phyloP scores from a whole-genome alignment of 2,113 vertebrate species.

The Oxyruncus cristatus region DNA sequence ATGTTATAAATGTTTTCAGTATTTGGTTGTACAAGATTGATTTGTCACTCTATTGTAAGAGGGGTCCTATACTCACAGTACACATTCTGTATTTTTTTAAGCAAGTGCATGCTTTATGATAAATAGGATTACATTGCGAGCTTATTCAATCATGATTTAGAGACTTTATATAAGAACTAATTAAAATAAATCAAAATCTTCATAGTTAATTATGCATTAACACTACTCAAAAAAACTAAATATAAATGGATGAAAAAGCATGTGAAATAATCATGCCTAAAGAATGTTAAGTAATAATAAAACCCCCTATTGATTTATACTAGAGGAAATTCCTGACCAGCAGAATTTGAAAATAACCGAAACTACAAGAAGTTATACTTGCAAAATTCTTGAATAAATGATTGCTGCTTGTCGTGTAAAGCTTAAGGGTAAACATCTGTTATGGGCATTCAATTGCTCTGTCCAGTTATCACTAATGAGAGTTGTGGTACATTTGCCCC shows the following conservation, averaged over 20 bases:
- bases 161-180: background rate
- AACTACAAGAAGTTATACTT: background rate
- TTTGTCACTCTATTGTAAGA: background rate
- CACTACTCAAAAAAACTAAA: background rate
- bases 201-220: background rate
- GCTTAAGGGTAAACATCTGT: background rate
- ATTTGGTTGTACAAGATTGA: background rate
- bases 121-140: background rate
- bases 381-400: background rate
- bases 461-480: background rate
- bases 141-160: background rate
- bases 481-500: background rate
- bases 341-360: background rate
- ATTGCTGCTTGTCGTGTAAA: background rate
- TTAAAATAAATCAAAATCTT: background rate
- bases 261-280: background rate
- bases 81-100: background rate
- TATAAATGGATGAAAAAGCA: background rate
- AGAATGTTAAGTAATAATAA: background rate
- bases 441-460: background rate
- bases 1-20: background rate
- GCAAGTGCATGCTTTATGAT: background rate
- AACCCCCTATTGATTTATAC: background rate
- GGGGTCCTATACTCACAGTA: background rate
- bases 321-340: background rate